phyloP scores from a whole-genome alignment of 1,140 invertebrate genomes.

The Aphelenchoides fujianensis region DNA sequence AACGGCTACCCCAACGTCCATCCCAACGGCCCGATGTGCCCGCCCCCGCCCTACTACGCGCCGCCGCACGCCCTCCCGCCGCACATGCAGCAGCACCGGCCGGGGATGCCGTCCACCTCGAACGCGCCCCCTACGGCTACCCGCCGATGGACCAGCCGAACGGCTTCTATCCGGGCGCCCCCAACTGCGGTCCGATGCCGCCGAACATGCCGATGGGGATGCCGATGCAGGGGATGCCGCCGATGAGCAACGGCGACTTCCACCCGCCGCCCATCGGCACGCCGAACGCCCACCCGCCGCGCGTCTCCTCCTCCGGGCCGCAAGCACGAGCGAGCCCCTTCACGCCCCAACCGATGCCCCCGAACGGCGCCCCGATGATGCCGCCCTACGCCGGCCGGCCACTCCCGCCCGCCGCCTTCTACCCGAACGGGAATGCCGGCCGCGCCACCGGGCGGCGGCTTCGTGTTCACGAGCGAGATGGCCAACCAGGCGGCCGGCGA shows the following conservation, averaged over 20 bases:
- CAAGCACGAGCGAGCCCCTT: not conserved
- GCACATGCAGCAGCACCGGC: constrained; percentile 9
- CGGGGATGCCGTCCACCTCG: constrained; percentile 8
- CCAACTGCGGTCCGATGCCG: not conserved
- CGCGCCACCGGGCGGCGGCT: not conserved
- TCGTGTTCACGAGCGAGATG: constrained; percentile 21
- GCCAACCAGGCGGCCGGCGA: not conserved
- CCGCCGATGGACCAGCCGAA: not conserved
- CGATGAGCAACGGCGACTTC: not conserved
- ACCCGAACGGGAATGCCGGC: not conserved
- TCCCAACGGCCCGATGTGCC: constrained; percentile 3
- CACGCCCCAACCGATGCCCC: no score
- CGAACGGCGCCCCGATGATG: no score
- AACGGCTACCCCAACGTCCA: not conserved
- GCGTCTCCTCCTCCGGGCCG: not conserved
- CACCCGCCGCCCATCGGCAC: not conserved
- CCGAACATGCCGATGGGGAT: not conserved
- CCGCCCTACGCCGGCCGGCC: no score
- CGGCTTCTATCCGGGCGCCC: not conserved
- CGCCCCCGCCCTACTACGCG: not conserved
- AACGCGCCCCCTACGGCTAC: not conserved
- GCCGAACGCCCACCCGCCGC: not conserved
- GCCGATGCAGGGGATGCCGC: not conserved
- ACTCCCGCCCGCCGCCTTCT: no score
- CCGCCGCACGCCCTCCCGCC: not conserved